Conservation (phyloP, 2,113 vertebrate species). For the Arothron firmamentum region DNA sequence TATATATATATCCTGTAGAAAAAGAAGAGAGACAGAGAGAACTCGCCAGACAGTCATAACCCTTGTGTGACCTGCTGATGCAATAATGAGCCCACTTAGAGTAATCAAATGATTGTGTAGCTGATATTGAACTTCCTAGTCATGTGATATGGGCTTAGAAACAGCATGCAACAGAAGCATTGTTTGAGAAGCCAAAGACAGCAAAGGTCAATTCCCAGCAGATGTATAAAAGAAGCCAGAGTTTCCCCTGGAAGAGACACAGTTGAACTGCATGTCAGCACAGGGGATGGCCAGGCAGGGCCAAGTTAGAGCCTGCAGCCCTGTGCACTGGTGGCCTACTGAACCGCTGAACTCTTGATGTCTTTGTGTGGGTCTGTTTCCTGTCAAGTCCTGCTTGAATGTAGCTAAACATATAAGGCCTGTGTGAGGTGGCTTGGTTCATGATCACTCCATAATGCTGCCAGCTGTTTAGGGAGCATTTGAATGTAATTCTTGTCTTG, state of each 20-base stretch:
- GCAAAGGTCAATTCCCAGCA: conserved; percentile 52
- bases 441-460: conserved; percentile 51
- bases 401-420: conserved; percentile 31
- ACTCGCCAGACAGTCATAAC: conserved; percentile 6
- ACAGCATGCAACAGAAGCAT: conserved; percentile 49
- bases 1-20: too few relatives aligned
- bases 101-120: conserved; percentile 36
- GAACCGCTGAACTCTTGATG: conserved; percentile 59
- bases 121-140: conserved; percentile 51
- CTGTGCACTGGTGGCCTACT: conserved; percentile 55
- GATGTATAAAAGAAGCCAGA: conserved; percentile 65
- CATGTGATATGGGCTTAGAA: conserved; percentile 38
- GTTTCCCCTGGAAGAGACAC: conserved; percentile 68
- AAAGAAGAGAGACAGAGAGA: too few relatives aligned
- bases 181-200: conserved; percentile 51
- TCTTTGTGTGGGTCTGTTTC: conserved; percentile 55
- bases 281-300: conserved; percentile 54
- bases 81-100: conserved; percentile 26
- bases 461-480: conserved; percentile 39
- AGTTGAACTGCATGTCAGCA: conserved; percentile 69
- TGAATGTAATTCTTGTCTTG: conserved; percentile 38
- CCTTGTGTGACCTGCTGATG: conserved; percentile 17
- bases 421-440: conserved; percentile 38
- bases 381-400: conserved; percentile 48
- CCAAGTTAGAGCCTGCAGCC: conserved; percentile 28